Conservation (phyloP, 2,888 invertebrate genomes). For the Parelbella ahira region DNA sequence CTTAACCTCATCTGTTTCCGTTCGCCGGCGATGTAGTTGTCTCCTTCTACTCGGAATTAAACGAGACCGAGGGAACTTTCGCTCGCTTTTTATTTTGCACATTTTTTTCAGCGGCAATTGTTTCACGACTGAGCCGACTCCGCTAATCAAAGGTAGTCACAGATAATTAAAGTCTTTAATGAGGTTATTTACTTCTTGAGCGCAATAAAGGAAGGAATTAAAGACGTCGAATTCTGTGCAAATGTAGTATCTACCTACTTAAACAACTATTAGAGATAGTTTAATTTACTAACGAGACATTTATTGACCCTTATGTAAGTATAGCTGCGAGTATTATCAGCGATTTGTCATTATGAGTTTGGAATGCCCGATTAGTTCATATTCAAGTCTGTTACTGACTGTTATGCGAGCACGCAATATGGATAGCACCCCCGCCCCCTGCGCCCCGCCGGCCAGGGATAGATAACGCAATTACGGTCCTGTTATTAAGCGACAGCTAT, state of each 20-base stretch:
- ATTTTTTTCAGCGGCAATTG: constrained; percentile 30
- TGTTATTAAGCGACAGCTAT: constrained; percentile 70
- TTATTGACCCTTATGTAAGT: too few species aligned
- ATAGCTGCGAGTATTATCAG: too few species aligned
- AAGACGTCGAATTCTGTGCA: too few species aligned
- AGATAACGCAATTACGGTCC: constrained; percentile 72
- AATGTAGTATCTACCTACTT: too few species aligned
- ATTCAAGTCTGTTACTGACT: constrained; percentile 54
- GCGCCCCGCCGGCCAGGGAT: constrained; percentile 50
- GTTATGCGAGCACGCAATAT: constrained; percentile 67
- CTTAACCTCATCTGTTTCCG: constrained; percentile 38
- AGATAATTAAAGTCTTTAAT: constrained; percentile 21
- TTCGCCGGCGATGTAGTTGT: constrained; percentile 29
- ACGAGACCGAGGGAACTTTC: constrained; percentile 31
- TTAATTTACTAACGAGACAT: too few species aligned
- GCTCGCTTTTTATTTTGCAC: constrained; percentile 29
- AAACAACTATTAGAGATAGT: too few species aligned
- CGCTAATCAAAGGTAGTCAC: too few species aligned
- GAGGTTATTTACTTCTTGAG: constrained; percentile 15
- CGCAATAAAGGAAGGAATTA: constrained; percentile 8
- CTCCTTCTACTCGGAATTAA: constrained; percentile 32
- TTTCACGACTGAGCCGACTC: constrained; percentile 10
- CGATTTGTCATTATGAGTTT: too few species aligned
- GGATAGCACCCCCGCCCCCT: constrained; percentile 49
- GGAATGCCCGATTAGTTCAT: constrained; percentile 17